Conservation (phyloP, 2,113 vertebrate species). For the Gallinago media region DNA sequence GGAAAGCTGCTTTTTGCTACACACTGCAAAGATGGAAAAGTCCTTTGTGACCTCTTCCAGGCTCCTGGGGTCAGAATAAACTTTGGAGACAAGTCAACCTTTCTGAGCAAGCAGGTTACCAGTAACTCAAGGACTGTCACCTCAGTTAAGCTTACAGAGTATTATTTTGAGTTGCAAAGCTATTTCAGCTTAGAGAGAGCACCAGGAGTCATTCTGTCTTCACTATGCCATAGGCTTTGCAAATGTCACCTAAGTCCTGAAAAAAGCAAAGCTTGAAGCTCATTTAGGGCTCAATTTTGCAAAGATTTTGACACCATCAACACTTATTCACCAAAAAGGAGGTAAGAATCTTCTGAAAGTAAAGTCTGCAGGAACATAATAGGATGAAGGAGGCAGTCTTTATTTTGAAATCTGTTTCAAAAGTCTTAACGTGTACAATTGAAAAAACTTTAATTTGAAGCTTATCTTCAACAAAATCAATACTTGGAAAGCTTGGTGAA, state of each 20-base stretch:
- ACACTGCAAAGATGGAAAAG: background rate
- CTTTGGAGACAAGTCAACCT: background rate
- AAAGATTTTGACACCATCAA: constrained; percentile 4
- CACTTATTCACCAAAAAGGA: background rate
- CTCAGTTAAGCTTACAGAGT: background rate
- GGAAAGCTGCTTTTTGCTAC: background rate
- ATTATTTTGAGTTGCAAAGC: background rate
- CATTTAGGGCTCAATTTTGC: background rate
- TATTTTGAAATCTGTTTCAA: background rate
- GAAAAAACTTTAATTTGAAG: constrained; percentile 29
- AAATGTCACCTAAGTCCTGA: background rate
- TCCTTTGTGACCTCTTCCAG: background rate
- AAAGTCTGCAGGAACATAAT: background rate
- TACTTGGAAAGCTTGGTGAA: background rate
- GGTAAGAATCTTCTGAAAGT: background rate
- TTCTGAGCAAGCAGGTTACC: background rate
- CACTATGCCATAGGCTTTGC: background rate
- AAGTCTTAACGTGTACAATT: background rate
- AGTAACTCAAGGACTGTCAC: background rate
- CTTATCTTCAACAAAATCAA: constrained; percentile 32
- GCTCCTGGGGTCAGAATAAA: background rate
- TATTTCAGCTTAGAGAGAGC: background rate
- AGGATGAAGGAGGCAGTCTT: background rate
- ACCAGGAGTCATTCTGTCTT: background rate
- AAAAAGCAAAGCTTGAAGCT: background rate